Evolutionary conservation across 1,140 invertebrate species (phyloP).

Genomic region (Hylyphantes graminicola): DNA sequence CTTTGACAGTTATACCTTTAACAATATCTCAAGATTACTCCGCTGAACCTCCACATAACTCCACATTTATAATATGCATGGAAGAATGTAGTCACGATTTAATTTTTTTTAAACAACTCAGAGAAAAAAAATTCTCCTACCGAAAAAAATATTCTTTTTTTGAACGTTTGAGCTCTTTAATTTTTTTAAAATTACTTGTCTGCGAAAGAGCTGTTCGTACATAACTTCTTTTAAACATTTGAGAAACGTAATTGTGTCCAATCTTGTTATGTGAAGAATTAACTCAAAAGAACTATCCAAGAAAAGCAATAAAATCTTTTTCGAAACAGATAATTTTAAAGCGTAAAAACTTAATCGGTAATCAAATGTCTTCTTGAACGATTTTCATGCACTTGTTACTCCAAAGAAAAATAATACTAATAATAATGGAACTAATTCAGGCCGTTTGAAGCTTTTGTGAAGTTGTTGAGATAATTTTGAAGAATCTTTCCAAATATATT

Average conservation of each 20-base stretch:
- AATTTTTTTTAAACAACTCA: too few species aligned
- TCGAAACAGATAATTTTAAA: too few species aligned
- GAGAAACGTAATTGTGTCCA: not conserved
- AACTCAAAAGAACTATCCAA: conserved; percentile 29
- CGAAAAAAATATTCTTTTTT: too few species aligned
- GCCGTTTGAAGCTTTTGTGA: conserved; percentile 49
- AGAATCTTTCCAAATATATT: conserved; percentile 4
- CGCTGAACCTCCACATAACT: not conserved
- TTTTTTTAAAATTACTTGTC: conserved; percentile 12
- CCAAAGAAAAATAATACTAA: not conserved
- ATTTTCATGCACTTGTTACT: too few species aligned
- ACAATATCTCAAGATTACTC: too few species aligned
- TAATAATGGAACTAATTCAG: conserved; percentile 19
- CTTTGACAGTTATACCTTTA: conserved; percentile 9
- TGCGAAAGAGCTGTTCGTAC: not conserved
- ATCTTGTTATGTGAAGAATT: not conserved
- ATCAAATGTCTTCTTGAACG: too few species aligned
- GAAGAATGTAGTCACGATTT: not conserved
- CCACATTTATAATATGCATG: conserved; percentile 23
- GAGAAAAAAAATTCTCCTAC: too few species aligned
- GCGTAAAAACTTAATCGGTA: too few species aligned
- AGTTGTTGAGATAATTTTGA: not conserved
- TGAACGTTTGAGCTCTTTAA: not conserved
- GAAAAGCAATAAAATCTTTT: not conserved
- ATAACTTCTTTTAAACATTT: conserved; percentile 24